A percentile compares a stretch with the other conserved stretches of the same genome.
Evolutionary conservation across 2,888 invertebrate species (phyloP).

Genomic region (Galerucella calmariensis): DNA sequence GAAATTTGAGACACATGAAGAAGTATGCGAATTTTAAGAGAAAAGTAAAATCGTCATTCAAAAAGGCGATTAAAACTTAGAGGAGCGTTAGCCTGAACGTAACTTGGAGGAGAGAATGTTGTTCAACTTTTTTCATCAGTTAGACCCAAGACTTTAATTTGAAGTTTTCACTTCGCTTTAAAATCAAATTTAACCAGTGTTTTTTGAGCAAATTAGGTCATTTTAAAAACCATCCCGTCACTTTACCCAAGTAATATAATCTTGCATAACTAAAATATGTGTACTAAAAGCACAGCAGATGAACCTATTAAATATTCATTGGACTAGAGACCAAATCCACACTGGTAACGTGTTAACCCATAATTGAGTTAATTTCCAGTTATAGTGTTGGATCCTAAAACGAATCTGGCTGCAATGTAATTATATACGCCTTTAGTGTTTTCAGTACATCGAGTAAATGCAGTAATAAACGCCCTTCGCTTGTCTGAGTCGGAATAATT

Average conservation of each 20-base stretch:
- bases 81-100: no score
- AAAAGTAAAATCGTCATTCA: no score
- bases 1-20: no score
- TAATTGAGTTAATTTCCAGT: constrained; percentile 26
- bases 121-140: no score
- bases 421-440: constrained; percentile 20
- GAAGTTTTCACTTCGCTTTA: no score
- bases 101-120: no score
- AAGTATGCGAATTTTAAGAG: no score
- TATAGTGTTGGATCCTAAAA: constrained; percentile 18
- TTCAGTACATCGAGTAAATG: not conserved
- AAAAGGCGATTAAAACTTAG: no score
- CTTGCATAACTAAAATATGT: constrained; percentile 1
- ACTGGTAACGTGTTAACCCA: constrained; percentile 21
- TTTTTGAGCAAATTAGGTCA: not conserved
- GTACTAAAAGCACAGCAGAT: constrained; percentile 7
- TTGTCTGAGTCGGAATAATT: not conserved
- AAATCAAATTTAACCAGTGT: no score
- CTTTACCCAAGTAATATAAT: not conserved
- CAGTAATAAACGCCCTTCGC: not conserved
- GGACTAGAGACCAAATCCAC: constrained; percentile 21
- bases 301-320: constrained; percentile 20
- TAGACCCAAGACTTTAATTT: no score
- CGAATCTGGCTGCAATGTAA: constrained; percentile 18
- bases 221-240: not conserved